These are phyloP conservation scores for Drosophila falleni DNA, from an alignment of 2,888 invertebrate genomes.

Conservation along the genomic window DNA sequence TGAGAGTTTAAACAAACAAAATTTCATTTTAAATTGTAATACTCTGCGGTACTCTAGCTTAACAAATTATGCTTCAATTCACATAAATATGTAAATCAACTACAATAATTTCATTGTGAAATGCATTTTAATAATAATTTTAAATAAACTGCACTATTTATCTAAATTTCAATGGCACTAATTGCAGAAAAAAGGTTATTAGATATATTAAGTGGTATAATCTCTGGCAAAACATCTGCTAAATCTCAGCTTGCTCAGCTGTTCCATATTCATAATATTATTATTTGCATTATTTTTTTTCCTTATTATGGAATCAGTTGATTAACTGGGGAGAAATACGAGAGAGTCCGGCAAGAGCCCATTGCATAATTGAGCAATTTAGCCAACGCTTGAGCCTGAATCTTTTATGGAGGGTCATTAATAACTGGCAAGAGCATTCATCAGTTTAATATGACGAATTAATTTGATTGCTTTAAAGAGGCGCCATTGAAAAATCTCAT, in stretches of 20 bases:
- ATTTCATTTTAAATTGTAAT: background rate
- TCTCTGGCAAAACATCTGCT: background rate
- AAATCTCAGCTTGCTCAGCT: conserved; percentile 1
- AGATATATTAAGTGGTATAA: background rate
- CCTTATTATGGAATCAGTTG: conserved; percentile 39
- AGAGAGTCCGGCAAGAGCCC: conserved; percentile 26
- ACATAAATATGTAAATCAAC: background rate
- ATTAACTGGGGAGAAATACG: conserved; percentile 26
- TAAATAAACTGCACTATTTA: background rate
- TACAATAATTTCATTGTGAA: background rate
- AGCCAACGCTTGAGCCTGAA: conserved; percentile 16
- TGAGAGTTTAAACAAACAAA: background rate
- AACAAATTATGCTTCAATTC: too few species aligned
- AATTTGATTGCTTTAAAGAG: conserved; percentile 38
- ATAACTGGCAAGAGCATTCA: conserved; percentile 64
- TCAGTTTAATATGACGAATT: conserved; percentile 76
- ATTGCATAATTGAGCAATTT: conserved; percentile 56
- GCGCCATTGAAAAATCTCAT: conserved; percentile 8
- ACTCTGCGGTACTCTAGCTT: too few species aligned
- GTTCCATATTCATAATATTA: conserved; percentile 24
- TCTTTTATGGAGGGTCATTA: conserved; percentile 53
- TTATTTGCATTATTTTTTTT: conserved; percentile 9
- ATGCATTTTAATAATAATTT: background rate
- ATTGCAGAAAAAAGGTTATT: background rate
- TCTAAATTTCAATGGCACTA: background rate